A percentile compares a stretch with the other conserved stretches of the same genome.
Evolutionary conservation across 2,113 vertebrate species (phyloP).

Genomic region (Apaloderma vittatum): DNA sequence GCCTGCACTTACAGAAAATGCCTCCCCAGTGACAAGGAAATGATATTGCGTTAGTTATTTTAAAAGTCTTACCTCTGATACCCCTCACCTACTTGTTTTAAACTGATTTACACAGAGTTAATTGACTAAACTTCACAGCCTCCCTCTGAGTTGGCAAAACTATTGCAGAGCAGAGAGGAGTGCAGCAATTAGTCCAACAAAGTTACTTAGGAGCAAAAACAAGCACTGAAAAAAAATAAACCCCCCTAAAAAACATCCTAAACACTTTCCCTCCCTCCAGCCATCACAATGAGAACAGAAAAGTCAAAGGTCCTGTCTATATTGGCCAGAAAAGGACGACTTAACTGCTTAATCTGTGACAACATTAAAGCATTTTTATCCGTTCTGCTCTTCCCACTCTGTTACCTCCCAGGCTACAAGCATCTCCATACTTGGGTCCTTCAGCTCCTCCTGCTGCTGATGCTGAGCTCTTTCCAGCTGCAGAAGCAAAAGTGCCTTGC

Average conservation of each 20-base stretch:
- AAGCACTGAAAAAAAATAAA: not conserved
- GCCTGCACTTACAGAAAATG: not conserved
- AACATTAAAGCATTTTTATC: not conserved
- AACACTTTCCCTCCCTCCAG: not conserved
- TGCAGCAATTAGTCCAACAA: not conserved
- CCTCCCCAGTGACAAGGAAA: constrained; percentile 39
- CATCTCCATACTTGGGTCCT: not conserved
- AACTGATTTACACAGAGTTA: constrained; percentile 49
- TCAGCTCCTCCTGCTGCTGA: constrained; percentile 27
- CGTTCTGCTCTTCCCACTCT: not conserved
- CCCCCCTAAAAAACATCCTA: not conserved
- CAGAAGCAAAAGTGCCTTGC: constrained; percentile 14
- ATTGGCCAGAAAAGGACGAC: not conserved
- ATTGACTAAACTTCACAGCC: constrained; percentile 41
- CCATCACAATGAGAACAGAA: not conserved
- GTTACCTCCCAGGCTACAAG: not conserved
- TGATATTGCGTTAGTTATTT: not conserved
- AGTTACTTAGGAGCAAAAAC: not conserved
- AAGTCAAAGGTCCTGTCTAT: not conserved
- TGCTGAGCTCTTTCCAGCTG: not conserved
- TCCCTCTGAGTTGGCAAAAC: constrained; percentile 11
- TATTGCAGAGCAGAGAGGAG: not conserved
- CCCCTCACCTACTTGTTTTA: not conserved
- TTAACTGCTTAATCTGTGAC: not conserved
- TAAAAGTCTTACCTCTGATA: constrained; percentile 1